phyloP scores from a whole-genome alignment of 2,888 invertebrate genomes.

The Papilio demoleus region DNA sequence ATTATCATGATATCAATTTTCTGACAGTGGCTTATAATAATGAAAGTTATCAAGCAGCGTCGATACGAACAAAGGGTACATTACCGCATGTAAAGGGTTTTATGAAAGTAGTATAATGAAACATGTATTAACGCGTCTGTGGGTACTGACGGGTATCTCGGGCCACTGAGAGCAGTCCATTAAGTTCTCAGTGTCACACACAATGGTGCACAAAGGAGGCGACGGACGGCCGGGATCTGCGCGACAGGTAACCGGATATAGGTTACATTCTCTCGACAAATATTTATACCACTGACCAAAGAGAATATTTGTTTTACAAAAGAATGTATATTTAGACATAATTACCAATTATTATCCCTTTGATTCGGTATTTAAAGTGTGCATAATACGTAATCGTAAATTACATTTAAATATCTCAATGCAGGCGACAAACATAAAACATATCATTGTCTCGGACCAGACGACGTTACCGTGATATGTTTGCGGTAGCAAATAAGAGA shows the following conservation, averaged over 20 bases:
- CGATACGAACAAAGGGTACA: slow-evolving; percentile 45
- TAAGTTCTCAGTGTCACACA: slow-evolving; percentile 75
- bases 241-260: slow-evolving; percentile 64
- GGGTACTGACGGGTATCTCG: slow-evolving; percentile 45
- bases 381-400: neutral
- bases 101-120: slow-evolving; percentile 26
- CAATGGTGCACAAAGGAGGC: slow-evolving; percentile 66
- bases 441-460: slow-evolving; percentile 74
- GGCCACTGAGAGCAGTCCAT: slow-evolving; percentile 67
- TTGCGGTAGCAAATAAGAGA: slow-evolving; percentile 72
- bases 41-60: neutral
- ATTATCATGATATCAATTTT: neutral
- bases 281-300: slow-evolving; percentile 11
- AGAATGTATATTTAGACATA: neutral
- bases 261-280: slow-evolving; percentile 44
- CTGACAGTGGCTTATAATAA: slow-evolving; percentile 4
- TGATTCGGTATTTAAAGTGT: too few relatives aligned
- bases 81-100: slow-evolving; percentile 41
- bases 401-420: slow-evolving; percentile 66
- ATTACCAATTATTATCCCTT: too few relatives aligned
- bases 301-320: slow-evolving; percentile 2
- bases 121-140: slow-evolving; percentile 29
- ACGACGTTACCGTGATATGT: slow-evolving; percentile 67
- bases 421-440: slow-evolving; percentile 73
- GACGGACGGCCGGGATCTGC: slow-evolving; percentile 55